Conservation (phyloP, 2,888 invertebrate genomes). For the Vandiemenella viatica region DNA sequence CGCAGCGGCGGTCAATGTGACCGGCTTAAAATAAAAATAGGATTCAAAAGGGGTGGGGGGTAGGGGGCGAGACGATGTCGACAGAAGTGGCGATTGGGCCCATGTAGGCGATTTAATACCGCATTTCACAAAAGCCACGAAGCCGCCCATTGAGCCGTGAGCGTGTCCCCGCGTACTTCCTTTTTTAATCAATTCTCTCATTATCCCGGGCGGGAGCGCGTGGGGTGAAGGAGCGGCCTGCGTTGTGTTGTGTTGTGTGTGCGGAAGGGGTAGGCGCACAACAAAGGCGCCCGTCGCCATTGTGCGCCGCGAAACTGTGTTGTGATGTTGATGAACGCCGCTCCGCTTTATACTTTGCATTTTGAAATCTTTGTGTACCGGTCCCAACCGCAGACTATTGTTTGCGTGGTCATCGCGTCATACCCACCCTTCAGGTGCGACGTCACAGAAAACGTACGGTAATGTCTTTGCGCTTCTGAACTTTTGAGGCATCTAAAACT, state of each 20-base stretch:
- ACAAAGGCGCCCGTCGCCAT: neutral
- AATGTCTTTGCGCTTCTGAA: too few species aligned
- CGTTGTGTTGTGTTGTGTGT: neutral
- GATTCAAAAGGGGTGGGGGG: too few species aligned
- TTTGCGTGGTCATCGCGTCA: too few species aligned
- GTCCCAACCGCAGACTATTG: too few species aligned
- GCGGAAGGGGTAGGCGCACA: too few species aligned
- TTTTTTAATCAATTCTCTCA: constrained; percentile 4
- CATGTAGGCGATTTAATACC: neutral
- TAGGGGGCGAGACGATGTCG: too few species aligned
- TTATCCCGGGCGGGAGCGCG: neutral
- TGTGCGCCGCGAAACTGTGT: constrained; percentile 2
- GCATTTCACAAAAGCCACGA: neutral
- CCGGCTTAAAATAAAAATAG: too few species aligned
- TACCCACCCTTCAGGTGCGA: too few species aligned
- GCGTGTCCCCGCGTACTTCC: neutral
- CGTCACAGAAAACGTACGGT: too few species aligned
- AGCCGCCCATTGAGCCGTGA: neutral
- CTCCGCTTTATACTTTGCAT: constrained; percentile 12
- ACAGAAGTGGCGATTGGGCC: too few species aligned
- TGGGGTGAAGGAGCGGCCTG: neutral
- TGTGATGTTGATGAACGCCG: constrained; percentile 6
- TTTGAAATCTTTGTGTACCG: constrained; percentile 11
- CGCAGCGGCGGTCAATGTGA: too few species aligned
- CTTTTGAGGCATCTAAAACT: too few species aligned